Evolutionary conservation across 92 coral and sea anemone genomes (phyloP), one percentile per base, ranked within the genome.

Genomic region (Heliopora coerulea): DNA sequence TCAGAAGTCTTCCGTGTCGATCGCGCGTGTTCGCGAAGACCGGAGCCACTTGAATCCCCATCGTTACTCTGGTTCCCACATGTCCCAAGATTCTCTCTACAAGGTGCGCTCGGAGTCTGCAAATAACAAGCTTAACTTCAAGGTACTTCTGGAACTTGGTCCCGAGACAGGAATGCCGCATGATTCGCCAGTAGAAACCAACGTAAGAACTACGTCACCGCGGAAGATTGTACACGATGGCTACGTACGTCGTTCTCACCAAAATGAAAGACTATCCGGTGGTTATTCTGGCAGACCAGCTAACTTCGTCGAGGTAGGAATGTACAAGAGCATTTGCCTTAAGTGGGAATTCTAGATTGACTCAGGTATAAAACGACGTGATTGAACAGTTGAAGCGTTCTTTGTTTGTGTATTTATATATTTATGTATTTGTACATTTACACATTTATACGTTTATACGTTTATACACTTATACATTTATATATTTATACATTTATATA

Each of bases 81-180:
- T 69, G 62, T 56, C 61, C 42, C 76, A 69, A 21, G 76, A 69
- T 7, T 69, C 76, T 20, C 32, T 69, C 28, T 69, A 69, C 49
- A 69, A 69, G 23, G 76, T 69, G 12, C 34, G 76, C 37, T 69
- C 76, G 7, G 76, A 69, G 49, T 49, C 76, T 0, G 62, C 76
- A 23, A 69, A 69, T 33, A 69, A 69, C 33, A 69, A 52, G 52
- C 49, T 74, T n/a, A 60, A 74, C 39, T 74, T 74, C 57, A 60
- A 58, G 18, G 56, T 58, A 72, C 39, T 84, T 30, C 54, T 84
- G 25, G 88, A 84, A 61, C 68, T 84, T 15, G 88, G 88, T 24
- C 88, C 88, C 11, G 85, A 84, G 56, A 56, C 82, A 7, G 74
- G 78, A 20, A 25, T 78, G 79, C 64, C 77, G 21, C 54, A 49